phyloP scores from a whole-genome alignment of 2,888 invertebrate genomes.

The Plebejus anna region DNA sequence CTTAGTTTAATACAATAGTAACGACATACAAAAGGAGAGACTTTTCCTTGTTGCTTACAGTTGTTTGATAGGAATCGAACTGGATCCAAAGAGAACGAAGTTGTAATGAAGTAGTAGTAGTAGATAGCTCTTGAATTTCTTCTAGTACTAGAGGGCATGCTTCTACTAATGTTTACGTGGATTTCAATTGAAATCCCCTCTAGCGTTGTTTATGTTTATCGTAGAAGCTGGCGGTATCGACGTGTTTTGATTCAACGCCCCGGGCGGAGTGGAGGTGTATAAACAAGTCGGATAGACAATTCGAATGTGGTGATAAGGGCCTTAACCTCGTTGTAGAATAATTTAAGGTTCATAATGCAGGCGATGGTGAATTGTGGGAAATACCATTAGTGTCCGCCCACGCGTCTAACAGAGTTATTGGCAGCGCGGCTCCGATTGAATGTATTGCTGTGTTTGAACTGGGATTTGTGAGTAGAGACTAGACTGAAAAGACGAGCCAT shows the following conservation, averaged over 20 bases:
- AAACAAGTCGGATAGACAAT: conserved; percentile 22
- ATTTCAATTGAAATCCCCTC: conserved; percentile 11
- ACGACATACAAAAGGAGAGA: too few species aligned
- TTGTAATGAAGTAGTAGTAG: too few species aligned
- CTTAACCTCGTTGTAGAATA: conserved; percentile 27
- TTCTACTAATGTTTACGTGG: background rate
- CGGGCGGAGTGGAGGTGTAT: conserved; percentile 19
- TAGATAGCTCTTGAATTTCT: too few species aligned
- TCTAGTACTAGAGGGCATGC: too few species aligned
- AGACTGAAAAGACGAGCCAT: conserved; percentile 8
- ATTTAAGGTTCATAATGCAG: conserved; percentile 27
- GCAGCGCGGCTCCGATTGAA: conserved; percentile 24
- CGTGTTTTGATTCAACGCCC: conserved; percentile 10
- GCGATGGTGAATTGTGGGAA: conserved; percentile 32
- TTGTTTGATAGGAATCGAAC: background rate
- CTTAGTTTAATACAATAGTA: too few species aligned
- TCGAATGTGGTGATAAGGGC: conserved; percentile 22
- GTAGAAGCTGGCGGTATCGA: conserved; percentile 6
- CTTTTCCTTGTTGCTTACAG: too few species aligned
- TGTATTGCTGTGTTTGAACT: conserved; percentile 22
- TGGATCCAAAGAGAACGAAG: background rate
- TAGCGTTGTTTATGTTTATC: conserved; percentile 3
- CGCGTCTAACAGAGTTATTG: conserved; percentile 26
- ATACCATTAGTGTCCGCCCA: conserved; percentile 33
- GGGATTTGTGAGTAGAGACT: conserved; percentile 2